Evolutionary conservation across 2,888 invertebrate genomes (phyloP).

Genomic region (Morinoia aosen): DNA sequence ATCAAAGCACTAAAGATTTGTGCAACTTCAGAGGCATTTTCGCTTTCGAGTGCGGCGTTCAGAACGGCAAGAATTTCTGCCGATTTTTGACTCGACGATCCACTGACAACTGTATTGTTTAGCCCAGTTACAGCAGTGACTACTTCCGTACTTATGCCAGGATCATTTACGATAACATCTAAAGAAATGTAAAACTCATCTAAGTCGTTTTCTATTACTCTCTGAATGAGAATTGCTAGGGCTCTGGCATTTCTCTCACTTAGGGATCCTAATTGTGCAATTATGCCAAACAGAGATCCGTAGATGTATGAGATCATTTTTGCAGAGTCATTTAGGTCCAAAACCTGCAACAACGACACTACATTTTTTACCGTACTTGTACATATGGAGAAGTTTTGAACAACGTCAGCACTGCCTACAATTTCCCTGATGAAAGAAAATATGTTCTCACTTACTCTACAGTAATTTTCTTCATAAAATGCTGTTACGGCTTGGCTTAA

Average conservation of each 20-base stretch:
- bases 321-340: neutral
- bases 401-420: neutral
- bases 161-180: neutral
- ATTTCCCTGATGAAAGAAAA: neutral
- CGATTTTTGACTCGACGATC: neutral
- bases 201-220: neutral
- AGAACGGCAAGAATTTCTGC: neutral
- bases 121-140: neutral
- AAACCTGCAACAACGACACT: neutral
- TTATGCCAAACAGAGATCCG: neutral
- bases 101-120: neutral
- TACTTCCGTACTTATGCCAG: neutral
- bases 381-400: neutral
- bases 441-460: neutral
- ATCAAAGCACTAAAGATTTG: neutral
- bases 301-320: neutral
- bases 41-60: neutral
- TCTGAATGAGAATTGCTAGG: neutral
- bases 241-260: neutral
- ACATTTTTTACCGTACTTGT: neutral
- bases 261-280: neutral
- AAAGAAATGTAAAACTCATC: neutral
- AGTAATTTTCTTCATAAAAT: neutral
- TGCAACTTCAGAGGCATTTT: neutral
- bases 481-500: neutral